Conservation (phyloP, 2,113 vertebrate genomes). For the Phalacrocorax aristotelis region DNA sequence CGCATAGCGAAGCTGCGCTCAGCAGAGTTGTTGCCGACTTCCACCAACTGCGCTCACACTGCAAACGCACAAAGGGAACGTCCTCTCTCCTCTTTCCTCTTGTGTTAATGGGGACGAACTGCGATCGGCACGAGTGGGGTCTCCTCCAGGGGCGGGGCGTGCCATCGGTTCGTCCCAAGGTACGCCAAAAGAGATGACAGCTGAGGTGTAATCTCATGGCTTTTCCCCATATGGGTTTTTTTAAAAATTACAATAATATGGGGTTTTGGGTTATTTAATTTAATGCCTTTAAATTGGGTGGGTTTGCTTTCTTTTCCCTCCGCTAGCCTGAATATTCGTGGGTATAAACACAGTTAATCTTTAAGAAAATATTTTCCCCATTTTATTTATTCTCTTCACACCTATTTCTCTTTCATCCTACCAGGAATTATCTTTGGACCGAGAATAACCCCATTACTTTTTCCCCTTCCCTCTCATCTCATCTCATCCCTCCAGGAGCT, state of each 20-base stretch:
- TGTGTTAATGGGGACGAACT: neutral
- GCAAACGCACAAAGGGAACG: slow-evolving; percentile 15
- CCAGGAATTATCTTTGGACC: neutral
- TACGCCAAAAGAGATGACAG: neutral
- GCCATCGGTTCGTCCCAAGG: neutral
- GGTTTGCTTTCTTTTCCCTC: neutral
- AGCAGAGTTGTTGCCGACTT: neutral
- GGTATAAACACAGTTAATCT: neutral
- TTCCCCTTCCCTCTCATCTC: neutral
- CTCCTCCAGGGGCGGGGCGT: neutral
- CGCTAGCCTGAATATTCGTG: neutral
- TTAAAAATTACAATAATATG: neutral
- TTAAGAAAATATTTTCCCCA: neutral
- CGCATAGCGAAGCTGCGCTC: slow-evolving; percentile 61
- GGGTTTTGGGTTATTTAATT: neutral
- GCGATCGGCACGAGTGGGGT: neutral
- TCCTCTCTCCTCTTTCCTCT: neutral
- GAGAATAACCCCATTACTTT: neutral
- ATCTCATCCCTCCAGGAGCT: neutral
- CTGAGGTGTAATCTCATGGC: neutral
- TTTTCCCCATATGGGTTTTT: neutral
- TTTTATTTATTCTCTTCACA: neutral
- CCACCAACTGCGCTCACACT: neutral
- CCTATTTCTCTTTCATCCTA: neutral
- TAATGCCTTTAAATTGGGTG: neutral